Conservation (phyloP, 2,888 invertebrate genomes). For the Scaptomyza cyrtandrae region DNA sequence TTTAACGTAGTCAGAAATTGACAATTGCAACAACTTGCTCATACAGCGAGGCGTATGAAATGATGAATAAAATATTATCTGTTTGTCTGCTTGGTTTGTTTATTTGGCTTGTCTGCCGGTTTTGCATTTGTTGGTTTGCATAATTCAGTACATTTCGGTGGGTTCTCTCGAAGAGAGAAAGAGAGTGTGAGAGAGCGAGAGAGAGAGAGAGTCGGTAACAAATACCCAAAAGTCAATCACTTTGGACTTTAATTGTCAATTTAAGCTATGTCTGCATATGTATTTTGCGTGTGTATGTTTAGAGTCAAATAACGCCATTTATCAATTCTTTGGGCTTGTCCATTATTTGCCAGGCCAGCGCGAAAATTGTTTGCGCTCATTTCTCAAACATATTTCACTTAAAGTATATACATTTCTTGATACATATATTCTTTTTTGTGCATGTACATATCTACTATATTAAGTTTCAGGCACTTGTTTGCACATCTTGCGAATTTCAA, state of each 20-base stretch:
- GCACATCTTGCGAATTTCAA: slow-evolving; percentile 60
- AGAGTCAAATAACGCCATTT: slow-evolving; percentile 65
- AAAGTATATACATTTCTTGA: slow-evolving; percentile 1
- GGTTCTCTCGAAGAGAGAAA: neutral
- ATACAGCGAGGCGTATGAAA: slow-evolving; percentile 33
- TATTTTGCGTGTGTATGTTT: slow-evolving; percentile 30
- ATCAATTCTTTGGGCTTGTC: slow-evolving; percentile 52
- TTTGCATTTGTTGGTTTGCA: slow-evolving; percentile 51
- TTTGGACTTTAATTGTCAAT: slow-evolving; percentile 48
- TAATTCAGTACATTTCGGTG: slow-evolving; percentile 53
- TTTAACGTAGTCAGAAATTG: slow-evolving; percentile 18
- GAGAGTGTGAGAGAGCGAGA: no score
- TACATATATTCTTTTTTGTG: neutral
- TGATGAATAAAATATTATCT: slow-evolving; percentile 24
- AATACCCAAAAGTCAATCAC: slow-evolving; percentile 45
- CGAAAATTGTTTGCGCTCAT: slow-evolving; percentile 51
- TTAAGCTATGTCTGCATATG: slow-evolving; percentile 12
- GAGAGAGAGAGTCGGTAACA: slow-evolving; percentile 9
- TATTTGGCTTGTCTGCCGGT: slow-evolving; percentile 23
- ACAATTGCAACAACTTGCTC: slow-evolving; percentile 26
- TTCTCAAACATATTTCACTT: slow-evolving; percentile 45
- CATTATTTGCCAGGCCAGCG: slow-evolving; percentile 49
- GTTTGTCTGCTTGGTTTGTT: neutral
- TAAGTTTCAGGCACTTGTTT: slow-evolving; percentile 53
- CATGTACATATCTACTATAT: slow-evolving; percentile 42